Base-by-base conservation (phyloP, 2,888 invertebrate species). In the Drosophila borborema region DNA sequence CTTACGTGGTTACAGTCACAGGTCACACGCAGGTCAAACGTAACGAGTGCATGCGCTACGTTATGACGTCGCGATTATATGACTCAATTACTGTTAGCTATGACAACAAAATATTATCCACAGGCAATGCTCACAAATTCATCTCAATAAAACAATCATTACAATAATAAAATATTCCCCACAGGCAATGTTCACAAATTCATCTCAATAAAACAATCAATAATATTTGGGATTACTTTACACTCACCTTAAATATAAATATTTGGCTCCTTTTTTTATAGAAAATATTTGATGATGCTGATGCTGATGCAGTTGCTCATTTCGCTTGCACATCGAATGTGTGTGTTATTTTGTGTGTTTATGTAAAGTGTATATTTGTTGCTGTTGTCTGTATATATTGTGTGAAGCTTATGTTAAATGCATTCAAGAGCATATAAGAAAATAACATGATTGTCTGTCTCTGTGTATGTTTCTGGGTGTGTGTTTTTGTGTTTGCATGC, bases 181-280 rank as follows among this genome's bases (percentile, higher is more conserved):
- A 31, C 7, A 31, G 31, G 31, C 31, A 23, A 23, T 2, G 23
- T 23, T 23, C 23, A 23, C 23, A 23, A 23, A 23, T 23, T 23
- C 23, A 45, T 14, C 12, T 28, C n/a, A 53, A 14, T 18, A 53
- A 20, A 36, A 16, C 1, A 18, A 10, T 28, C 9, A 31, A 31
- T 48, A 9, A 41, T 45, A 43, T 54, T 2, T 20, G 12, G 7
- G 1, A 20, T 9, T 20, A 16, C 1, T n/a, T 46, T 16, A 10
- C 40, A 64, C 86, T 89, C 59, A 90, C 90, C 90, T 91, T 90
- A 91, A 72, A 70, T 65, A 60, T 89, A 90, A 78, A 90, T 91
- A 86, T 91, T 90, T 91, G 91, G 90, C 87, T 91, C 87, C 20
- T 77, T 80, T 76, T 75, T 83, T 83, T 81, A 4, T 64, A 64